phyloP scores from a whole-genome alignment of 2,888 invertebrate species.

The Agrochola lychnidis region DNA sequence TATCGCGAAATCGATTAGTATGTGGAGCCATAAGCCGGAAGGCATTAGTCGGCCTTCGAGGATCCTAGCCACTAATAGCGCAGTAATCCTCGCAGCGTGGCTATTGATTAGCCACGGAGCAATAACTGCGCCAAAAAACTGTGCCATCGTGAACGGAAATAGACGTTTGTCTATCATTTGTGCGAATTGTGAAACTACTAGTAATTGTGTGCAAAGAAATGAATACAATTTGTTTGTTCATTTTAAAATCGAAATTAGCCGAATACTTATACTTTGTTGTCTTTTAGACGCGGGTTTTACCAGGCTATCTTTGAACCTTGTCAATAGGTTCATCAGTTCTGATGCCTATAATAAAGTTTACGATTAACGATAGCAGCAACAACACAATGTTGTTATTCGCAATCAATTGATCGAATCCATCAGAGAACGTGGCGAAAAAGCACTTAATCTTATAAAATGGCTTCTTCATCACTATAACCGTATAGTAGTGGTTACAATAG shows the following conservation, averaged over 20 bases:
- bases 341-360: slow-evolving; percentile 32
- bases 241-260: background rate
- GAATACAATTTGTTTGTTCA: slow-evolving; percentile 24
- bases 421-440: slow-evolving; percentile 40
- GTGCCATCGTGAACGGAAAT: slow-evolving; percentile 64
- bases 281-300: background rate
- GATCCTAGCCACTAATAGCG: slow-evolving; percentile 67
- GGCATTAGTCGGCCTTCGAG: slow-evolving; percentile 69
- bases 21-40: slow-evolving; percentile 68
- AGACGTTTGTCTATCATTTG: slow-evolving; percentile 57
- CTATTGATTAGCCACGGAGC: slow-evolving; percentile 65
- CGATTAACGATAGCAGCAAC: slow-evolving; percentile 13
- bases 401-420: slow-evolving; percentile 41
- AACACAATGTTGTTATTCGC: slow-evolving; percentile 33
- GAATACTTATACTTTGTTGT: background rate
- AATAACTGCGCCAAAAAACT: slow-evolving; percentile 59
- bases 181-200: slow-evolving; percentile 42
- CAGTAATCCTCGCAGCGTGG: slow-evolving; percentile 60
- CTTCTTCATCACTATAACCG: slow-evolving; percentile 42
- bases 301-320: slow-evolving; percentile 6
- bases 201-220: slow-evolving; percentile 44
- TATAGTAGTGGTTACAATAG: slow-evolving; percentile 33
- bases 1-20: slow-evolving; percentile 70
- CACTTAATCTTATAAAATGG: slow-evolving; percentile 28
- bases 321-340: slow-evolving; percentile 32